Evolutionary conservation across 2,113 vertebrate genomes (phyloP), one percentile per base, ranked within the genome.

Genomic region (Laticauda laticaudata): DNA sequence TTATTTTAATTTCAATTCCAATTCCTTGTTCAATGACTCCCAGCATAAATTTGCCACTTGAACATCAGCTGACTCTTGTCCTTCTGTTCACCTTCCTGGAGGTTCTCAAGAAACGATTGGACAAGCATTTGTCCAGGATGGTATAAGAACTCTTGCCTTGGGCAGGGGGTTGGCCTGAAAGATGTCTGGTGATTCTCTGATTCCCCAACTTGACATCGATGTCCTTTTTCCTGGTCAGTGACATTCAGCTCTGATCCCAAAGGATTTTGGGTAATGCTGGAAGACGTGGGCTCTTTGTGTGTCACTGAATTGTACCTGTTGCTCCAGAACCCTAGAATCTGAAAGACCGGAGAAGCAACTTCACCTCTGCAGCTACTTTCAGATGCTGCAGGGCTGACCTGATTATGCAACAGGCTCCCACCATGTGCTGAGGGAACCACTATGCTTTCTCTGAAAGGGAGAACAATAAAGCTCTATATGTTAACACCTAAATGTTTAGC

Each of bases 401-500:
- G 93, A 75, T 95, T 91, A 87, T 81, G 94, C 90, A 93, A 91
- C 57, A 92, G 8, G 1, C 39, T 91, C 92, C 45, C 96, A 96
- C 94, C 93, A 94, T n/a, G 91, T 96, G 95, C 97, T 97, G 94
- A 96, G 0, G 0, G 95, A 95, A 96, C 96, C 96, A 93, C 90
- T 95, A 90, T n/a, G 95, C 93, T 92, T 87, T 6, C 93, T 96
- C 94, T 92, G 94, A 93, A 93, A 93, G 96, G 93, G 94, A 95
- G 95, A 95, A 94, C 87, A 96, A 92, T 75, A 93, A 96, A 96
- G 91, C 95, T 94, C 92, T 95, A 92, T 93, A 95, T 4, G 92
- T 96, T 96, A 94, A 93, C 94, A 95, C 96, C 95, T 96, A 93
- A 97, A 95, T 92, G 93, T 96, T 97, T 95, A 95, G 87, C 93